A percentile compares a stretch with the other conserved stretches of the same genome.
Evolutionary conservation across 1,140 invertebrate species (phyloP).

Genomic region (Asobara japonica): DNA sequence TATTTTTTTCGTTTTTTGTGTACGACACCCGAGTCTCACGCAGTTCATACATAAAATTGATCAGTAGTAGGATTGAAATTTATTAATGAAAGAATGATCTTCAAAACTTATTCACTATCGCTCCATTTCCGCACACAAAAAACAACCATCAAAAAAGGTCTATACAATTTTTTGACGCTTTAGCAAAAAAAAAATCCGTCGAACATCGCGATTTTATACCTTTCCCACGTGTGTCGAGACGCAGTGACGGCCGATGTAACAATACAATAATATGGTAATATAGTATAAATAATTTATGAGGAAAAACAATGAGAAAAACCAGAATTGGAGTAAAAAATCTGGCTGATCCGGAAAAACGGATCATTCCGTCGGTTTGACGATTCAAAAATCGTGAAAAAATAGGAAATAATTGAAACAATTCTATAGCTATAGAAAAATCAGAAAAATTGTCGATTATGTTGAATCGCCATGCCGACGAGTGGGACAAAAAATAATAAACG

Average conservation of each 20-base stretch:
- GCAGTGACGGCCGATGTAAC: conserved; percentile 40
- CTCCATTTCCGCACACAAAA: no score
- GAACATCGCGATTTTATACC: conserved; percentile 47
- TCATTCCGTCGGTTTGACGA: conserved; percentile 6
- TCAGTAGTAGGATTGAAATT: no score
- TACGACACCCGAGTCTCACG: no score
- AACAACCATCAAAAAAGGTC: no score
- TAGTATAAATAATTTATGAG: conserved; percentile 3
- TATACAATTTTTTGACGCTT: conserved; percentile 11
- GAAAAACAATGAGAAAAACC: conserved; percentile 24
- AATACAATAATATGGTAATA: conserved; percentile 9
- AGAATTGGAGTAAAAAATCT: not conserved
- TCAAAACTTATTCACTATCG: no score
- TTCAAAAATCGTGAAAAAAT: conserved; percentile 3
- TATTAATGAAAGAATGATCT: no score
- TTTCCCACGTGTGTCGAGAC: conserved; percentile 47
- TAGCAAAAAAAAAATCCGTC: conserved; percentile 4
- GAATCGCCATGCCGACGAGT: conserved; percentile 8
- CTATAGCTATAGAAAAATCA: conserved; percentile 5
- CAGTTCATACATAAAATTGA: no score
- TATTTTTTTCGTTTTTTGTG: no score
- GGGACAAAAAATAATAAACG: not conserved
- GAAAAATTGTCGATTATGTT: not conserved
- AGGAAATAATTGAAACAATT: no score
- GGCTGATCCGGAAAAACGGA: not conserved